Conservation (phyloP, 2,888 invertebrate genomes). For the Lomographa bimaculata region DNA sequence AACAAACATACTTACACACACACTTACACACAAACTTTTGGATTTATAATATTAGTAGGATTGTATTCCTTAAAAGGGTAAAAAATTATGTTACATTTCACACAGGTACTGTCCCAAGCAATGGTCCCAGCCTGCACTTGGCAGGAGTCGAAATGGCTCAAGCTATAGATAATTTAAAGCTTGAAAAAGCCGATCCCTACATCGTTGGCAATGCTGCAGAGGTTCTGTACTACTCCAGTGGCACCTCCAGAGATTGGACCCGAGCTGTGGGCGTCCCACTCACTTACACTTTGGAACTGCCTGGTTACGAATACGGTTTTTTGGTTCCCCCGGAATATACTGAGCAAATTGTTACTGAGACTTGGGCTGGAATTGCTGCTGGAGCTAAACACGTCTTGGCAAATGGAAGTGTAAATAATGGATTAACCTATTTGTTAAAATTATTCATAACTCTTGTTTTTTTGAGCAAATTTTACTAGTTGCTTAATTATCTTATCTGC, state of each 20-base stretch:
- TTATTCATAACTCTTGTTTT: background rate
- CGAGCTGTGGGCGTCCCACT: conserved; percentile 82
- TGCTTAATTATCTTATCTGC: no score
- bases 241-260: conserved; percentile 88
- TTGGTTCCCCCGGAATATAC: conserved; percentile 82
- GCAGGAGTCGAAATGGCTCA: conserved; percentile 66
- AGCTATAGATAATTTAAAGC: conserved; percentile 70
- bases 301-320: conserved; percentile 83
- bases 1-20: no score
- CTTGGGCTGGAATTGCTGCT: conserved; percentile 82
- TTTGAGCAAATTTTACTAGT: conserved; percentile 1
- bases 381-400: conserved; percentile 58
- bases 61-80: no score
- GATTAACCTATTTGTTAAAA: no score
- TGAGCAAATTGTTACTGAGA: conserved; percentile 82
- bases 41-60: no score
- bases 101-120: conserved; percentile 74
- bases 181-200: conserved; percentile 67
- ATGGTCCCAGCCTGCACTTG: conserved; percentile 70
- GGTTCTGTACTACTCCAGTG: conserved; percentile 84
- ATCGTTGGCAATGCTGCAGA: conserved; percentile 82
- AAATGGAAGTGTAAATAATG: no score
- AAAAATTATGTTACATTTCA: conserved; percentile 1
- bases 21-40: no score
- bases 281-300: conserved; percentile 87